A percentile compares a stretch with the other conserved stretches of the same genome.
phyloP scores from a whole-genome alignment of 2,113 vertebrate species.

The Porphyrio hochstetteri region DNA sequence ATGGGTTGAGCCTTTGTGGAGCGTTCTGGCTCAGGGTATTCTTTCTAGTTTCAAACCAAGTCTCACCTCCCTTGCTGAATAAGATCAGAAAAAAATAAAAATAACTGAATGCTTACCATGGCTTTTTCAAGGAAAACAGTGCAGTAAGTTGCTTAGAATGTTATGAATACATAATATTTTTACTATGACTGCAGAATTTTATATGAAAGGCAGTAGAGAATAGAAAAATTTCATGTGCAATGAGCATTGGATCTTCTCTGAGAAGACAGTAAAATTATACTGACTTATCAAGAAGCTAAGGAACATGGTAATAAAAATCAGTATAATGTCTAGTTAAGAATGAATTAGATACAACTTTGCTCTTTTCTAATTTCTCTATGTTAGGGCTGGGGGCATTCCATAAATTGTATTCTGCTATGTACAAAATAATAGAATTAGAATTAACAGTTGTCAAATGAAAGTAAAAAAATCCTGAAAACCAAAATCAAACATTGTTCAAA shows the following conservation, averaged over 20 bases:
- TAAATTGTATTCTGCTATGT: neutral
- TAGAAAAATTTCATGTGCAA: neutral
- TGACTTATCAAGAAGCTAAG: neutral
- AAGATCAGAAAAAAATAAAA: neutral
- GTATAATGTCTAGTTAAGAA: neutral
- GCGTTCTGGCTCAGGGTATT: neutral
- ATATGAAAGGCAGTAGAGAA: neutral
- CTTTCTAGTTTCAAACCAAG: neutral
- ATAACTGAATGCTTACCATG: neutral
- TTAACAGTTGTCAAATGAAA: neutral
- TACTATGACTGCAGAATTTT: neutral
- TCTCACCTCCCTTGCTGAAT: neutral
- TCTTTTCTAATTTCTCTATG: neutral
- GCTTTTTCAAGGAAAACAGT: neutral
- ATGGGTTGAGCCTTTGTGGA: neutral
- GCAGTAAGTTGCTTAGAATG: neutral
- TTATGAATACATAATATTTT: neutral
- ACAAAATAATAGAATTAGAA: neutral
- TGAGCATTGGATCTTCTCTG: neutral
- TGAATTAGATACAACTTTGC: neutral
- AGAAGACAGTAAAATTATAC: neutral
- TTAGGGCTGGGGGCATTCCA: neutral
- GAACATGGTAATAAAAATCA: neutral
- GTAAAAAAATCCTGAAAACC: neutral
- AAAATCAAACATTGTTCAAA: neutral